Evolutionary conservation across 2,113 vertebrate genomes (phyloP), one percentile per base, ranked within the genome.

Genomic region (Nannospalax galili): DNA sequence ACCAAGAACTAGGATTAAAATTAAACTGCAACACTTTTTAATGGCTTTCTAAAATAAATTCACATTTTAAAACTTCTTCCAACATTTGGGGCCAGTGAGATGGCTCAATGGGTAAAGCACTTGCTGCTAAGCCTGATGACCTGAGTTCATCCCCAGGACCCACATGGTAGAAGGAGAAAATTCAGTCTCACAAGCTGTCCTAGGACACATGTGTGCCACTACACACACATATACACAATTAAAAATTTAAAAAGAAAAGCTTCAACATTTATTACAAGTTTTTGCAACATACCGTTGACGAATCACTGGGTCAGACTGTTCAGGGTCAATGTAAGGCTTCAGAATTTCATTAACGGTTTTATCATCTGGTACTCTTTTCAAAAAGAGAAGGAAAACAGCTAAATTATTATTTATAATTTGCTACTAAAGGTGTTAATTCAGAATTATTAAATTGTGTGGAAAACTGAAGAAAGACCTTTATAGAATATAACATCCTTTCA

Each of bases 241-340:
- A n/a, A n/a, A n/a, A n/a, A n/a, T n/a, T n/a, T n/a, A n/a, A n/a
- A n/a, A n/a, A n/a, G n/a, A 52, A 52, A 52, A 52, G 48, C 80
- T 91, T 82, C 15, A 82, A 72, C n/a, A 78, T 92, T 88, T 93
- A 65, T 93, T 93, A 62, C 0, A 87, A 95, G 32, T 92, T 95
- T 81, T 96, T 89, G 65, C 94, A 91, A 96, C 97, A 87, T 98
- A 99, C 99, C 99, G 99, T 95, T 99, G 99, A 89, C 98, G 98
- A 95, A 98, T 98, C 45, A 99, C 98, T 93, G 99, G 99, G 98
- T 99, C 99, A 5, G 99, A 99, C 73, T 99, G 98, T 92, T 98
- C 98, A 22, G 99, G 99, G 97, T 99, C 99, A 97, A 99, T 98
- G 73, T 99, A 99, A 0, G 97, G 88, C 79, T 98, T 98, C 91